These are phyloP conservation scores for Dynastes tityus DNA, from an alignment of 2,888 invertebrate genomes.

Conservation along the genomic window DNA sequence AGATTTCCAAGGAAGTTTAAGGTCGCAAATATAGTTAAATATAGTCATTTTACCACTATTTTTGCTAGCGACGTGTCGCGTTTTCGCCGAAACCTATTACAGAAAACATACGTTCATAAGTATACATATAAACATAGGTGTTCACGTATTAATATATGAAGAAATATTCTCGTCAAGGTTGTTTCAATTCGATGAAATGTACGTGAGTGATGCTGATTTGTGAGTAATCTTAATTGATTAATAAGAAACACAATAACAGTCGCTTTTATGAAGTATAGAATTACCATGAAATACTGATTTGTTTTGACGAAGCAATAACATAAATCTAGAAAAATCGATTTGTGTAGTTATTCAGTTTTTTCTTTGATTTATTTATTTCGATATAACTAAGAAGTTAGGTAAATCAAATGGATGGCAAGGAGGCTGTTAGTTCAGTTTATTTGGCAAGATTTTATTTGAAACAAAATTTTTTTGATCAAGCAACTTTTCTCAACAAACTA, in stretches of 20 bases:
- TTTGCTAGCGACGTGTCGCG: neutral
- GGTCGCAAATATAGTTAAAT: neutral
- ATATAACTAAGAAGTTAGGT: no score
- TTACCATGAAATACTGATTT: no score
- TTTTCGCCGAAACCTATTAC: neutral
- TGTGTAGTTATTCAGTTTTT: no score
- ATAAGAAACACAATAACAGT: neutral
- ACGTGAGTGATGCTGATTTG: slow-evolving; percentile 1
- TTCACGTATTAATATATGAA: neutral
- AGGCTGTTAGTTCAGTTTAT: no score
- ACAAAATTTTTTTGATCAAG: no score
- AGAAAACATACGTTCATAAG: neutral
- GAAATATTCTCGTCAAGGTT: slow-evolving; percentile 27
- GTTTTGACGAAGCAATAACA: no score
- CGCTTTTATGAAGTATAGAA: neutral
- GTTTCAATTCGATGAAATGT: slow-evolving; percentile 15
- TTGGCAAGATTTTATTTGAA: no score
- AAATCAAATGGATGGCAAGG: no score
- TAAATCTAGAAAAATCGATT: neutral
- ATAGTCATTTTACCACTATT: neutral
- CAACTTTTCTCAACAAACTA: no score
- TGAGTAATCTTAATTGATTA: slow-evolving; percentile 19
- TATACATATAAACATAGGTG: neutral
- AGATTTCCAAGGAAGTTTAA: neutral
- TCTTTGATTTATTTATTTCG: neutral